Percentiles rank a stretch among this genome's conserved stretches.
Conservation (phyloP, 2,888 invertebrate species). For the Thymelicus lineola region DNA sequence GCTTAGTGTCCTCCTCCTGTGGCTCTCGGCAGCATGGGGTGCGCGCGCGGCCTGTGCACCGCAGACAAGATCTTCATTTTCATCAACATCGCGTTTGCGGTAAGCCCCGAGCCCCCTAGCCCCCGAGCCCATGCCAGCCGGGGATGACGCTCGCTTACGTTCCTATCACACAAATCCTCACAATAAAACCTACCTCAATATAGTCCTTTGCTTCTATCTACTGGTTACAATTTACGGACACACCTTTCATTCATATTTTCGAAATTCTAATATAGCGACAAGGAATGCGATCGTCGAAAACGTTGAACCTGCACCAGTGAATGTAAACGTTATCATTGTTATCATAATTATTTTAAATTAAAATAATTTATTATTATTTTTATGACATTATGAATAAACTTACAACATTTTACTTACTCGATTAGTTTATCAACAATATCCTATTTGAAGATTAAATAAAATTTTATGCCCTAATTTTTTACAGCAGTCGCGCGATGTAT, state of each 20-base stretch:
- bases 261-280: neutral
- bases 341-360: too few relatives aligned
- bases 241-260: neutral
- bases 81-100: slow-evolving; percentile 80
- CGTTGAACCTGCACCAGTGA: too few relatives aligned
- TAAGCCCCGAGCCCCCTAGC: slow-evolving; percentile 46
- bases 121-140: slow-evolving; percentile 1
- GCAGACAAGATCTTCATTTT: slow-evolving; percentile 77
- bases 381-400: too few relatives aligned
- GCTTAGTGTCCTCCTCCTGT: slow-evolving; percentile 19
- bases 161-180: neutral
- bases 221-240: neutral
- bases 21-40: slow-evolving; percentile 57
- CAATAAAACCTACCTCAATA: neutral
- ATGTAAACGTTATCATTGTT: too few relatives aligned
- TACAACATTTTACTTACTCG: too few relatives aligned
- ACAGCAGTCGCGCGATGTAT: too few relatives aligned
- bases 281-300: neutral
- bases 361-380: too few relatives aligned
- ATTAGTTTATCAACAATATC: too few relatives aligned
- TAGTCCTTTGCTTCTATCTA: neutral
- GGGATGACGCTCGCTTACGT: slow-evolving; percentile 9
- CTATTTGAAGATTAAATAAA: too few relatives aligned
- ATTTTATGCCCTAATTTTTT: too few relatives aligned
- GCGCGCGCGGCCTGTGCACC: slow-evolving; percentile 68